Conservation (phyloP, 2,113 vertebrate species). For the Boulengerochromis microlepis region DNA sequence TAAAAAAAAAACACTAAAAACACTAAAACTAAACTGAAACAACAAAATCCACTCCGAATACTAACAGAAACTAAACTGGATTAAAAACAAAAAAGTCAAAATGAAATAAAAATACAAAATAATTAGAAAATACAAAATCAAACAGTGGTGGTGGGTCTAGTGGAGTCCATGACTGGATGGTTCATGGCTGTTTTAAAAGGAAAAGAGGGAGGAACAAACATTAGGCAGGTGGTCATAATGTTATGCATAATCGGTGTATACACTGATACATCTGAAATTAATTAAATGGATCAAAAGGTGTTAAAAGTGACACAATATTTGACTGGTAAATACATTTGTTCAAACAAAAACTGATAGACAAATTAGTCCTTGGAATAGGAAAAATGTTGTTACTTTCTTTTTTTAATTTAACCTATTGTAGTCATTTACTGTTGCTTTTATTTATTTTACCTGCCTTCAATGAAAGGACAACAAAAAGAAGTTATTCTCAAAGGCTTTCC, state of each 20-base stretch:
- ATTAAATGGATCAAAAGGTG: not conserved
- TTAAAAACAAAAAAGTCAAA: too few relatives aligned
- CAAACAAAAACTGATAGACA: not conserved
- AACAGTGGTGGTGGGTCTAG: not conserved
- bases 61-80: too few relatives aligned
- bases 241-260: not conserved
- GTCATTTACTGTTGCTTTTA: not conserved
- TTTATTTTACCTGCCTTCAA: not conserved
- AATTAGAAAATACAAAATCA: too few relatives aligned
- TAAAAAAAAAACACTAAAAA: not conserved
- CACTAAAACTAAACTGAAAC: not conserved
- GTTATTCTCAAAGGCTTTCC: not conserved
- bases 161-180: not conserved
- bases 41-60: not conserved
- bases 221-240: slow-evolving; percentile 46
- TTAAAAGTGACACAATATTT: not conserved
- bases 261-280: not conserved
- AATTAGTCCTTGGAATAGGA: not conserved
- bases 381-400: rapidly evolving
- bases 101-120: too few relatives aligned
- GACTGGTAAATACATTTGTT: not conserved
- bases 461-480: not conserved
- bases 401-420: not conserved
- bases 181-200: not conserved
- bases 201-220: not conserved